Base-by-base conservation (phyloP, 2,888 invertebrate species). In the Acleris cristana region DNA sequence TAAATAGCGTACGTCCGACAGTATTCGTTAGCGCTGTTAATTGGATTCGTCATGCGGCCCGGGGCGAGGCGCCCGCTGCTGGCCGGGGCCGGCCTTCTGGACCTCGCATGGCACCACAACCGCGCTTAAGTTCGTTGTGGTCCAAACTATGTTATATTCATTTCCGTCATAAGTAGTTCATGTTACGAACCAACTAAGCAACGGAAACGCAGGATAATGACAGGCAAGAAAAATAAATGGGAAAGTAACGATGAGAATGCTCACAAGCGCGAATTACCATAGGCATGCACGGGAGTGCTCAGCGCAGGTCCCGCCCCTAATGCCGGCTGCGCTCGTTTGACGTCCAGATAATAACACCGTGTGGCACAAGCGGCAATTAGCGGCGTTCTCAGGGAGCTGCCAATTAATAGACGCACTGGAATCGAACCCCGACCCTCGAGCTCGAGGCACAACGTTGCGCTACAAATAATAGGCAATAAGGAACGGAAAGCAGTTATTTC, bases 1-100 rank as follows among this genome's bases (percentile, higher is more conserved):
- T 90, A 92, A 91, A 92, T 90, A 91, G 87, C 84, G 79, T 73
- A 78, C 82, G 83, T 79, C 84, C 79, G 87, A 88, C 89, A 84
- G 85, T 78, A 84, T 85, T 88, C 86, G 85, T 89, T 88, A 86
- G 85, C 86, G 81, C 76, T 86, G 85, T 86, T 90, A 88, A 91
- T 92, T 90, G 87, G 88, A 86, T 87, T 86, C 86, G 86, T 89
- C 88, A 88, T 88, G 81, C 77, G 70, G 84, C 87, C 84, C 69
- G 80, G 72, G 79, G 83, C 81, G 73, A 78, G 76, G 72, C 70
- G 73, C 66, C 40, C 70, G 73, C 66, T 10, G 40, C 40, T 40
- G 40, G 72, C 70, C 54, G 64, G 26, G 40, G 40, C 14, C 40
- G 40, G 10, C 14, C 40, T 40, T 40, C 40, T 40, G 40, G 71